phyloP scores from a whole-genome alignment of 1,140 invertebrate genomes.

The Hyposmocoma kahamanoa region DNA sequence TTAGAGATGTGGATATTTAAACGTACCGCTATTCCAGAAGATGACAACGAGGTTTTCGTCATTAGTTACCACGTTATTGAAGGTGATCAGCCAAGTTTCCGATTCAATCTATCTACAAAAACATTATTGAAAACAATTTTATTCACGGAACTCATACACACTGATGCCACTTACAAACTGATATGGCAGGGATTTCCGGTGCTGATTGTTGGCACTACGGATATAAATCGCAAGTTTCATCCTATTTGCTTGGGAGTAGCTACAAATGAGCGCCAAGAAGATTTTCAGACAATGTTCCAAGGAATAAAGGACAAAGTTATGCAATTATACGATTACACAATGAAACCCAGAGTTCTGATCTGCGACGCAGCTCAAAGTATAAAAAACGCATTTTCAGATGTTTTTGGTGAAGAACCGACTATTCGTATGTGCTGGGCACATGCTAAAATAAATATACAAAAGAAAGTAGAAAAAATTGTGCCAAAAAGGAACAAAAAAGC shows the following conservation, averaged over 20 bases:
- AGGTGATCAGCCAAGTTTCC: conserved; percentile 1
- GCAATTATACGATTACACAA: conserved; percentile 10
- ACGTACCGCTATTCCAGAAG: conserved; percentile 2
- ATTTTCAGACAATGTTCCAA: conserved; percentile 16
- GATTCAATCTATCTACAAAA: conserved; percentile 3
- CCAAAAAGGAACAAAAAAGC: background rate
- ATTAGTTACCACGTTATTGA: conserved; percentile 3
- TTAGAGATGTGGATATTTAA: conserved; percentile 2
- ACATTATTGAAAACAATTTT: background rate
- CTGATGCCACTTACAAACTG: conserved; percentile 16
- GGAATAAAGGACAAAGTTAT: conserved; percentile 7
- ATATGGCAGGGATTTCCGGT: conserved; percentile 29
- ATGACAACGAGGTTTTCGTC: conserved; percentile 1
- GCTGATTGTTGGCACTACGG: conserved; percentile 21
- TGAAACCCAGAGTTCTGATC: conserved; percentile 14
- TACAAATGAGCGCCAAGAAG: conserved; percentile 15
- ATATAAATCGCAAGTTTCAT: conserved; percentile 20
- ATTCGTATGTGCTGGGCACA: conserved; percentile 4
- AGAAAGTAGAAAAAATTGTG: conserved; percentile 9
- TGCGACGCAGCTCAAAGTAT: conserved; percentile 15
- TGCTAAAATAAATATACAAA: conserved; percentile 10
- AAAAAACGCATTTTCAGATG: conserved; percentile 16
- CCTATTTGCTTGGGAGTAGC: conserved; percentile 15
- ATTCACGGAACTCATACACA: conserved; percentile 13
- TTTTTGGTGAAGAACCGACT: conserved; percentile 3